Conservation (phyloP, 2,797 vertebrate species). For the Xerus rutilus region DNA sequence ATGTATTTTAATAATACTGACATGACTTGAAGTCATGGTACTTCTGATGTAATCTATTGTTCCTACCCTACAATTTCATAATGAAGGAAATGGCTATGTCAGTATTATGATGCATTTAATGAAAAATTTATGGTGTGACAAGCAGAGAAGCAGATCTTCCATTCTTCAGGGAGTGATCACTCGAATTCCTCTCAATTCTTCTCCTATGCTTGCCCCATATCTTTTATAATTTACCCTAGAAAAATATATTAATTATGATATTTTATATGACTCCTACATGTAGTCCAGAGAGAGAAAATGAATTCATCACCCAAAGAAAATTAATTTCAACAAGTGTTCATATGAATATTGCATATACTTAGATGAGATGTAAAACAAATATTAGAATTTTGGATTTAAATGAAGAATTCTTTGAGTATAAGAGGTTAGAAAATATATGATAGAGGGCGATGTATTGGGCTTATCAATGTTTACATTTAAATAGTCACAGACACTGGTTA, state of each 20-base stretch:
- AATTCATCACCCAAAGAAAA: constrained; percentile 59
- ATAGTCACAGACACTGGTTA: constrained; percentile 1
- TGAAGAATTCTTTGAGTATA: constrained; percentile 20
- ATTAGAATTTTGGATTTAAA: constrained; percentile 11
- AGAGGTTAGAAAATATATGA: background rate
- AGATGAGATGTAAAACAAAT: background rate
- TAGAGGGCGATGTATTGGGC: background rate
- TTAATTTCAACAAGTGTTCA: background rate
- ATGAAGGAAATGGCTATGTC: constrained; percentile 6
- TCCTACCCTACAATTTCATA: background rate
- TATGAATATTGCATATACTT: constrained; percentile 35
- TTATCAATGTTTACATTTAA: constrained; percentile 64
- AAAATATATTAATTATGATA: constrained; percentile 22
- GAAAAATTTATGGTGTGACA: background rate
- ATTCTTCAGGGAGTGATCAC: background rate
- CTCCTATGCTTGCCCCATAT: background rate
- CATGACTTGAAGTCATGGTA: constrained; percentile 1
- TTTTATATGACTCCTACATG: background rate
- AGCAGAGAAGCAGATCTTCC: background rate
- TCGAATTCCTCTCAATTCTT: constrained; percentile 1
- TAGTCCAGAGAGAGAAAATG: background rate
- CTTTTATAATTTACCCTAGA: constrained; percentile 36
- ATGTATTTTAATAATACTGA: constrained; percentile 31
- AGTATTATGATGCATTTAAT: background rate
- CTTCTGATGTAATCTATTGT: background rate